Evolutionary conservation across 2,888 invertebrate genomes (phyloP), one percentile per base, ranked within the genome.

Genomic region (Nebria salina): DNA sequence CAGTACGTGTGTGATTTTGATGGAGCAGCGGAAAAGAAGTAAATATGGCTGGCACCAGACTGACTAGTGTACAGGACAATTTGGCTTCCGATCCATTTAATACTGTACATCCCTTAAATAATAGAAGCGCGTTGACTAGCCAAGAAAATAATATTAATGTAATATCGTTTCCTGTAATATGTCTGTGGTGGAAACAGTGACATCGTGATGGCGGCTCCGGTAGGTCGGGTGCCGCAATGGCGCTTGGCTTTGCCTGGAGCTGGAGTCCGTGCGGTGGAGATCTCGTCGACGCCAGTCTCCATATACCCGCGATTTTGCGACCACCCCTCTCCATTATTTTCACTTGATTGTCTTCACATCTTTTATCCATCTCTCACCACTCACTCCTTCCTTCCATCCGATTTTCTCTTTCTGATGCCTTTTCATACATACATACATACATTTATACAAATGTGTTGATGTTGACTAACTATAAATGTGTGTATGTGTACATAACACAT

Each of bases 61-160:
- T n/a, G 73, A 73, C 73, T 54, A 13, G 11, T 73, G 73, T 41
- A 73, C 73, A 73, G 41, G n/a, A 73, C 43, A 73, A 73, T 73
- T 73, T 73, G 73, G 73, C 73, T 73, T 73, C 41, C 43, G 73
- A 73, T 73, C 43, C 73, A 73, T 73, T 73, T 73, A 73, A 70
- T 70, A 70, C 70, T 26, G 70, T 70, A 70, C 70, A 70, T 54
- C 70, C 70, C 70, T 70, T 70, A 70, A 70, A 70, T 70, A 70
- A 70, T 70, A 70, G 70, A 70, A 70, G 70, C 70, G 70, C 34
- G 70, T 70, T 70, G 70, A 25, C 26, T 70, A 68, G 77, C 72
- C 65, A 77, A 77, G 77, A 77, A 76, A 76, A 77, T 72, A 77
- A 77, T 77, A 77, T 77, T 54, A 77, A 77, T 77, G 77, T 77